A percentile compares a stretch with the other conserved stretches of the same genome.
Evolutionary conservation across 2,888 invertebrate species (phyloP).

Genomic region (Colostygia pectinataria): DNA sequence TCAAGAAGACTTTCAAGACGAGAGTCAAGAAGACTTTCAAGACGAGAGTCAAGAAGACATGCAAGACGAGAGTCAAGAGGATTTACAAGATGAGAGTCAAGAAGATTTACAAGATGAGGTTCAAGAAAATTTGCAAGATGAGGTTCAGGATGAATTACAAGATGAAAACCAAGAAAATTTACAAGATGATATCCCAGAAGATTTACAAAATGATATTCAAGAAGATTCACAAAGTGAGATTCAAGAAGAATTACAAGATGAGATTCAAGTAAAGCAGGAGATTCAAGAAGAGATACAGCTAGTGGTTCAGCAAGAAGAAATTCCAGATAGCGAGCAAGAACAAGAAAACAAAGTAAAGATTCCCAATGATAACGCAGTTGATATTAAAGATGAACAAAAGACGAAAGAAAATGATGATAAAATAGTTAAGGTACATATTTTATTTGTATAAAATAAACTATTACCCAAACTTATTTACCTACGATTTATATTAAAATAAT

Average conservation of each 20-base stretch:
- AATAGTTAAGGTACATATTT: neutral
- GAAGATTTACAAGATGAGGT: conserved; percentile 1
- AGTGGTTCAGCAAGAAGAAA: conserved; percentile 1
- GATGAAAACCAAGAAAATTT: conserved; percentile 7
- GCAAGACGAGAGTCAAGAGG: neutral
- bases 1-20: neutral
- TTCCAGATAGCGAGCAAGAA: no score
- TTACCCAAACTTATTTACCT: no score
- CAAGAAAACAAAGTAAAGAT: neutral
- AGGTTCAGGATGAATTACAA: neutral
- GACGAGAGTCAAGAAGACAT: conserved; percentile 4
- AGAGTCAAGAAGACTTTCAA: neutral
- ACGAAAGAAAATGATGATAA: neutral
- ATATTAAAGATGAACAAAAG: conserved; percentile 2
- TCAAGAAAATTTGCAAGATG: conserved; percentile 5
- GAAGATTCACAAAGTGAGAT: conserved; percentile 1
- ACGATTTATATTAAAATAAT: no score
- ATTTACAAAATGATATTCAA: neutral
- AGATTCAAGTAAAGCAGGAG: conserved; percentile 4
- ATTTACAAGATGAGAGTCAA: no score
- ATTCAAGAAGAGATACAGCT: neutral
- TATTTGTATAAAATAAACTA: no score
- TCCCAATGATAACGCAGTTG: conserved; percentile 5
- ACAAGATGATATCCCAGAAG: neutral
- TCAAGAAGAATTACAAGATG: neutral